Evolutionary conservation across 1,140 invertebrate genomes (phyloP).

Genomic region (Dendroctonus valens): DNA sequence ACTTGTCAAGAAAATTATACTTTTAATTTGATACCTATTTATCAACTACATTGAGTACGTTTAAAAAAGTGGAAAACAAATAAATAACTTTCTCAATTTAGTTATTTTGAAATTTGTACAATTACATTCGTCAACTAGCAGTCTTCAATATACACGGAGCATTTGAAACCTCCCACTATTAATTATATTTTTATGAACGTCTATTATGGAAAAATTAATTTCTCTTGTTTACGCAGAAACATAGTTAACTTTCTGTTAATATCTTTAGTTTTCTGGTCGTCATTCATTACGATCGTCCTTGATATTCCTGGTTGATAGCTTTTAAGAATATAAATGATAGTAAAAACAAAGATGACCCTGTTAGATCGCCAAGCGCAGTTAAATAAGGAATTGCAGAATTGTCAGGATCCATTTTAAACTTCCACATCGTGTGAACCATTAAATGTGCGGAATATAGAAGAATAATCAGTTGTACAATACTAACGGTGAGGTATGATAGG

Average conservation of each 20-base stretch:
- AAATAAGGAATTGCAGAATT: slow-evolving; percentile 97
- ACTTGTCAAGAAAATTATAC: too few relatives aligned
- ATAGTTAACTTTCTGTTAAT: slow-evolving; percentile 12
- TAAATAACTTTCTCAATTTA: too few relatives aligned
- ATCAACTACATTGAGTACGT: too few relatives aligned
- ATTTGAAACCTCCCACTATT: background rate
- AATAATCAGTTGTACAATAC: slow-evolving; percentile 66
- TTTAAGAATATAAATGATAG: slow-evolving; percentile 80
- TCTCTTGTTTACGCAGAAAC: background rate
- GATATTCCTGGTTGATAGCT: slow-evolving; percentile 51
- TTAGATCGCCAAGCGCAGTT: slow-evolving; percentile 89
- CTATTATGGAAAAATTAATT: too few relatives aligned
- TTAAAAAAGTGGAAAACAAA: too few relatives aligned
- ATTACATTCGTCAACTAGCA: too few relatives aligned
- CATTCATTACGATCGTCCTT: too few relatives aligned
- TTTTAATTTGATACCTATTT: too few relatives aligned
- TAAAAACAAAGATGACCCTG: slow-evolving; percentile 84
- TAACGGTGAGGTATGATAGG: slow-evolving; percentile 65
- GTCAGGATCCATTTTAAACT: slow-evolving; percentile 87
- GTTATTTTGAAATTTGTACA: too few relatives aligned
- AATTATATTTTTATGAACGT: slow-evolving; percentile 2
- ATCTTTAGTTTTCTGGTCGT: background rate
- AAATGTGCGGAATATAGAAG: slow-evolving; percentile 81
- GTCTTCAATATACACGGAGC: too few relatives aligned
- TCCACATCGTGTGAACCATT: slow-evolving; percentile 91